Conservation (phyloP, 2,797 vertebrate genomes). For the Pangasius sanitwongsei region DNA sequence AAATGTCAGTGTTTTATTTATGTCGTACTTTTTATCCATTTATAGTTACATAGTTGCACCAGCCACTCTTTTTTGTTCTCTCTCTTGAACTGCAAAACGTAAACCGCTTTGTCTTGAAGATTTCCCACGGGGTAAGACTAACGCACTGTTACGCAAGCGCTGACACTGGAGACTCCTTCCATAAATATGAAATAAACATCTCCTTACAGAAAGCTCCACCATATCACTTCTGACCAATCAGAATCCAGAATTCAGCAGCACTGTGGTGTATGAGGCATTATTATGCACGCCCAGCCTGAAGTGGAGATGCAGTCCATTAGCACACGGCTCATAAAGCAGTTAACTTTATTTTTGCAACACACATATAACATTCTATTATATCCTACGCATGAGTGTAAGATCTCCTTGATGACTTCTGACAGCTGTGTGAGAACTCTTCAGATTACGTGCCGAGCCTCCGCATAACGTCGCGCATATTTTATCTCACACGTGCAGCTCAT, state of each 20-base stretch:
- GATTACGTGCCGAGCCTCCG: not conserved
- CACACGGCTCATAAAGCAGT: not conserved
- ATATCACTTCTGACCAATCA: not conserved
- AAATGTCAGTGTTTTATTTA: too few relatives aligned
- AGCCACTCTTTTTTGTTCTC: not conserved
- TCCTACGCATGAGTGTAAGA: not conserved
- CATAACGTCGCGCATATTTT: not conserved
- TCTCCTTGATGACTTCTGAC: slow-evolving; percentile 32
- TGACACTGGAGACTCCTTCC: not conserved
- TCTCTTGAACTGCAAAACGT: not conserved
- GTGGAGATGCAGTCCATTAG: not conserved
- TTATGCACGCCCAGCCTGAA: not conserved
- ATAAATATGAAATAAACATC: not conserved
- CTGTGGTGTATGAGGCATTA: not conserved
- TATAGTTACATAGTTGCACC: not conserved
- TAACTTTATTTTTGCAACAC: slow-evolving; percentile 19
- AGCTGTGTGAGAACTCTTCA: slow-evolving; percentile 25
- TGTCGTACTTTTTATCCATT: not conserved
- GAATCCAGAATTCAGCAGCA: not conserved
- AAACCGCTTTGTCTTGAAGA: not conserved
- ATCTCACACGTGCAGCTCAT: slow-evolving; percentile 3
- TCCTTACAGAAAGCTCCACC: not conserved
- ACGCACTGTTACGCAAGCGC: not conserved
- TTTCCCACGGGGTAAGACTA: not conserved
- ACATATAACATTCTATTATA: slow-evolving; percentile 17